These are phyloP conservation scores for Peromyscus melanophrys DNA, from an alignment of 2,797 vertebrate genomes.

Conservation along the genomic window DNA sequence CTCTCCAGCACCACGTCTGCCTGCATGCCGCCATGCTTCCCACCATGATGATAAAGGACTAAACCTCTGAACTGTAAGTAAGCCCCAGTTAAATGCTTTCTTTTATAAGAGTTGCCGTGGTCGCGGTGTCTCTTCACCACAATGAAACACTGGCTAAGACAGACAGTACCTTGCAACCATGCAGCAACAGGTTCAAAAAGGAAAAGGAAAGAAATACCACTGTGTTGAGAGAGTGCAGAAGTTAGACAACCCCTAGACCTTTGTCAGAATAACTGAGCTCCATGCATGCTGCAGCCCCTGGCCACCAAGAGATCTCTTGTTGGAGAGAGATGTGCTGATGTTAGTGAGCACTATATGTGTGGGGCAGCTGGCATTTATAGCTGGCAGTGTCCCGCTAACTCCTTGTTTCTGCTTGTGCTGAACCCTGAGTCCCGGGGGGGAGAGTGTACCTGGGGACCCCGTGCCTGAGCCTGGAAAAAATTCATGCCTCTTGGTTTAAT, in stretches of 20 bases:
- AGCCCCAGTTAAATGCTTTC: neutral
- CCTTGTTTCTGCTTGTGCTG: neutral
- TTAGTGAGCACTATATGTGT: neutral
- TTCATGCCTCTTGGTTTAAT: neutral
- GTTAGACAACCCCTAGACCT: neutral
- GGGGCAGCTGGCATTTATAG: neutral
- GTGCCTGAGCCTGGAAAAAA: neutral
- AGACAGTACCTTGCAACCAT: neutral
- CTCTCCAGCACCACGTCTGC: neutral
- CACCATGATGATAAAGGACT: neutral
- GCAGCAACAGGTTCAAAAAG: neutral
- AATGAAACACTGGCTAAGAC: neutral
- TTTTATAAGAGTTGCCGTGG: neutral
- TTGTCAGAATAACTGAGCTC: neutral
- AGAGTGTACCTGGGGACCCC: neutral
- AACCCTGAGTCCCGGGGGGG: neutral
- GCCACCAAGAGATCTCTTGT: neutral
- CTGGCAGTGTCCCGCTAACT: too few relatives aligned
- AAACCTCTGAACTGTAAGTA: neutral
- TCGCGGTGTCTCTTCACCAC: neutral
- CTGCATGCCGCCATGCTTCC: fast-evolving
- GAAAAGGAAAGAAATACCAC: neutral
- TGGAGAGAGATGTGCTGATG: neutral
- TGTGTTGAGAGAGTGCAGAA: neutral
- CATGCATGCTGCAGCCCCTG: neutral